A percentile compares a stretch with the other conserved stretches of the same genome.
Evolutionary conservation across 2,888 invertebrate genomes (phyloP).

Genomic region (Andrena bicolor): DNA sequence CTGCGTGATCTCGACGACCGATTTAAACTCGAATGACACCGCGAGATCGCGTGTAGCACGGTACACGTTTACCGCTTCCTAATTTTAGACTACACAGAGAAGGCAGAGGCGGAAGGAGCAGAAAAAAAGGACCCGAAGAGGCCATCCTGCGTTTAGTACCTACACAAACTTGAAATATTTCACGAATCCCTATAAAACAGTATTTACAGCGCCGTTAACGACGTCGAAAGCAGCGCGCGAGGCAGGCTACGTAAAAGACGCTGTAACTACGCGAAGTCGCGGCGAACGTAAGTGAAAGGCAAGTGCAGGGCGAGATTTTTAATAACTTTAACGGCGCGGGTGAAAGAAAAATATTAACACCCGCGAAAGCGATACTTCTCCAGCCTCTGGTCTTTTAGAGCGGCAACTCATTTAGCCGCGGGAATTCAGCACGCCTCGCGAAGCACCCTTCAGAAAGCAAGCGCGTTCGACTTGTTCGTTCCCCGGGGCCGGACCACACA

Average conservation of each 20-base stretch:
- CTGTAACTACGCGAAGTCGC: neutral
- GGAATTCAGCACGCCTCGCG: neutral
- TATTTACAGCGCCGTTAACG: constrained; percentile 1
- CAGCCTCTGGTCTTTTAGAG: neutral
- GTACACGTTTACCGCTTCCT: neutral
- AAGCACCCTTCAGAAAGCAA: constrained; percentile 12
- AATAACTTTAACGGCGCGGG: neutral
- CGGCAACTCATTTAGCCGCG: neutral
- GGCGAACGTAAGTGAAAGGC: no score
- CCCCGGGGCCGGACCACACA: neutral
- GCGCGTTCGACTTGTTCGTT: neutral
- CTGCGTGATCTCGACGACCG: constrained; percentile 2
- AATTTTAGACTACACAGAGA: neutral
- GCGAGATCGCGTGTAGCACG: neutral
- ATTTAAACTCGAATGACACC: constrained; percentile 30
- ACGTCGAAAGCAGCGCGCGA: neutral
- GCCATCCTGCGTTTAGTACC: neutral
- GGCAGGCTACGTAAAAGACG: neutral
- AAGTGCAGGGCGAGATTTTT: neutral
- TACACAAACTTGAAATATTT: neutral
- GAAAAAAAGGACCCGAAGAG: neutral
- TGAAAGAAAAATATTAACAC: neutral
- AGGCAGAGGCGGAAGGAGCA: neutral
- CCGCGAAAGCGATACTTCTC: neutral
- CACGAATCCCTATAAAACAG: neutral